Percentiles rank a stretch among this genome's conserved stretches.
Conservation (phyloP, 2,797 vertebrate genomes). For the Atherinosoma microstoma region DNA sequence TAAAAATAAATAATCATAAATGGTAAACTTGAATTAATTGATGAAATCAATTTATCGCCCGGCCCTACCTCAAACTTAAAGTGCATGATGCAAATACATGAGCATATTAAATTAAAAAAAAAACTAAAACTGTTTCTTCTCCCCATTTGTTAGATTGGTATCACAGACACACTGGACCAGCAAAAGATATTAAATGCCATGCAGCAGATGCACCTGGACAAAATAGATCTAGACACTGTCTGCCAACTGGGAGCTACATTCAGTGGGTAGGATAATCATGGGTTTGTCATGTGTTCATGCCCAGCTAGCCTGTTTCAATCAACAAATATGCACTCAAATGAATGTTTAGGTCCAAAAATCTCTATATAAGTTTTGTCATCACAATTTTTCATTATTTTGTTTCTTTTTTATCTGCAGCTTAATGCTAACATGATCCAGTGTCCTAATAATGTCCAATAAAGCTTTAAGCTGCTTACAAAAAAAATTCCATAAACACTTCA, state of each 20-base stretch:
- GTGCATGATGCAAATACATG: background rate
- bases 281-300: background rate
- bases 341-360: no score
- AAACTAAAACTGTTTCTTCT: background rate
- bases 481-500: conserved; percentile 22
- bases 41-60: background rate
- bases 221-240: conserved; percentile 83
- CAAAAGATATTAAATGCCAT: conserved; percentile 86
- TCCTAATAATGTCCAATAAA: no score
- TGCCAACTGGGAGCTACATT: conserved; percentile 79
- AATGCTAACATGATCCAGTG: no score
- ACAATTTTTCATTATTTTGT: no score
- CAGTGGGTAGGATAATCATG: conserved; percentile 82
- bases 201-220: conserved; percentile 86
- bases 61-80: background rate
- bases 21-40: no score
- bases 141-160: conserved; percentile 82
- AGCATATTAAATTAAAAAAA: background rate
- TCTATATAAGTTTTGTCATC: no score
- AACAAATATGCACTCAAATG: background rate
- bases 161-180: conserved; percentile 86
- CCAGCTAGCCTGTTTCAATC: background rate
- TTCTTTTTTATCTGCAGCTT: no score
- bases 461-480: background rate
- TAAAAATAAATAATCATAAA: no score